phyloP scores from a whole-genome alignment of 2,113 vertebrate genomes.

The Pygathrix nemaeus region DNA sequence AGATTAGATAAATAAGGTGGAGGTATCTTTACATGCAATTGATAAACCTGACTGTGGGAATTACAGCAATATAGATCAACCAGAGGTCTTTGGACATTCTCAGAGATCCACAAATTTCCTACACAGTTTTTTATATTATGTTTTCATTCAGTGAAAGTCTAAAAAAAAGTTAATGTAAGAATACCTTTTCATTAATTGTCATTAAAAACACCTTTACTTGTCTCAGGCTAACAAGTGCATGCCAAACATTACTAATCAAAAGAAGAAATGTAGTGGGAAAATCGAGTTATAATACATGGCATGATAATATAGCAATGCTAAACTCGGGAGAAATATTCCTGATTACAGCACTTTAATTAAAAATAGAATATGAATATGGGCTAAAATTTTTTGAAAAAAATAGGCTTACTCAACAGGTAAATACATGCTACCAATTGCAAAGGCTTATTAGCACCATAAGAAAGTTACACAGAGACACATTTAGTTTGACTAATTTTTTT shows the following conservation, averaged over 20 bases:
- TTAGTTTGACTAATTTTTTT: neutral
- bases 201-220: neutral
- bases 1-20: neutral
- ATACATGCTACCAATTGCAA: neutral
- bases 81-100: neutral
- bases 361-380: neutral
- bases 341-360: neutral
- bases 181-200: neutral
- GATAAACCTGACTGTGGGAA: neutral
- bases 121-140: neutral
- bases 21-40: neutral
- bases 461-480: neutral
- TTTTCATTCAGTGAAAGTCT: neutral
- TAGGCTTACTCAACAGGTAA: neutral
- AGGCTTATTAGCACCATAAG: neutral
- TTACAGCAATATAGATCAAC: neutral
- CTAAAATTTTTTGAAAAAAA: neutral
- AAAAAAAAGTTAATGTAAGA: neutral
- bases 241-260: neutral
- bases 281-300: neutral
- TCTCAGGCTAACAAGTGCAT: neutral
- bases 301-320: neutral
- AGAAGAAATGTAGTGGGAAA: neutral
- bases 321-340: neutral
- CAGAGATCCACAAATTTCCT: neutral